Conservation (phyloP, 2,888 invertebrate genomes). For the Plutella xylostella region DNA sequence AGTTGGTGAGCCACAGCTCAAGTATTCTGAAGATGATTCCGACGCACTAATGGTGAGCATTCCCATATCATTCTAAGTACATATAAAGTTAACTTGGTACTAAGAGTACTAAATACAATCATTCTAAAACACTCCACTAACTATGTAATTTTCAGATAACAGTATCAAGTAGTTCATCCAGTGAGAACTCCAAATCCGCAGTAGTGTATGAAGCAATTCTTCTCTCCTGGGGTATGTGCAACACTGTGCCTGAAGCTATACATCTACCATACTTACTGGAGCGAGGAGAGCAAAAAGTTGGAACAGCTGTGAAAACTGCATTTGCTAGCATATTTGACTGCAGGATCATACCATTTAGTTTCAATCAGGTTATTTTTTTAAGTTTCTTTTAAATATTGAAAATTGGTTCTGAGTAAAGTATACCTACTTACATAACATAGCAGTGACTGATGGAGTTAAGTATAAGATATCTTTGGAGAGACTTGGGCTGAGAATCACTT, state of each 20-base stretch:
- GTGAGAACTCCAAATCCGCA: conserved; percentile 31
- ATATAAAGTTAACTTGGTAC: too few species aligned
- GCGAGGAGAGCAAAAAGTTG: conserved; percentile 44
- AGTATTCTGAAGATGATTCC: conserved; percentile 46
- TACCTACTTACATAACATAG: too few species aligned
- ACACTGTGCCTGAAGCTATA: conserved; percentile 28
- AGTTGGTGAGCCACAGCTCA: conserved; percentile 39
- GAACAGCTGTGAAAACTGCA: conserved; percentile 37
- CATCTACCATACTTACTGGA: conserved; percentile 60
- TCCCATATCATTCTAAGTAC: neutral
- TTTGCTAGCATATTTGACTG: conserved; percentile 58
- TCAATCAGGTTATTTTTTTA: conserved; percentile 45
- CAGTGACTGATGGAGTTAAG: too few species aligned
- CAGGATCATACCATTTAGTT: conserved; percentile 43
- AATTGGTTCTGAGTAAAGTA: too few species aligned
- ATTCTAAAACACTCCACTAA: too few species aligned
- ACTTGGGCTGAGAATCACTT: too few species aligned
- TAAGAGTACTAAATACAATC: too few species aligned
- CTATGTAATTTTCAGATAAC: conserved; percentile 33
- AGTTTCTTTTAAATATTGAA: too few species aligned
- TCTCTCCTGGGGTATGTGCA: conserved; percentile 48
- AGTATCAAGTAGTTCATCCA: conserved; percentile 31
- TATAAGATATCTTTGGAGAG: too few species aligned
- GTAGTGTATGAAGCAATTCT: conserved; percentile 42
- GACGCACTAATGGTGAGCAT: conserved; percentile 42